Conservation (phyloP, 1,140 invertebrate species). For the Akabosia matsudoensis region DNA sequence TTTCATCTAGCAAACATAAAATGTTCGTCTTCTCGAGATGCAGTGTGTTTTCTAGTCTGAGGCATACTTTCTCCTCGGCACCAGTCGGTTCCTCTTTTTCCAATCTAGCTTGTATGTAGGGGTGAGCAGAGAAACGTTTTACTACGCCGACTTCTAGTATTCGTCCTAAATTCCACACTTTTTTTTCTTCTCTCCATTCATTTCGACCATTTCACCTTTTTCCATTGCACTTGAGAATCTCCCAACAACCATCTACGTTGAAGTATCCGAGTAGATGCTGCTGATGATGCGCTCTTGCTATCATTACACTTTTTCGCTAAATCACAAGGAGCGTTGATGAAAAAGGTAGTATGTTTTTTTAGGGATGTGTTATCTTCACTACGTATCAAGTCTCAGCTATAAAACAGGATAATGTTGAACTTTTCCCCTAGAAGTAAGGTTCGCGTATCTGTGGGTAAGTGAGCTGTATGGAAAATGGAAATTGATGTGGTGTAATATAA, state of each 20-base stretch:
- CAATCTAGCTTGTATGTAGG: background rate
- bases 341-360: too few relatives aligned
- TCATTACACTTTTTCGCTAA: too few relatives aligned
- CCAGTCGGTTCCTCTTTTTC: background rate
- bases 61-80: constrained; percentile 5
- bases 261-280: background rate
- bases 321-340: too few relatives aligned
- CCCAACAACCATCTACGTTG: background rate
- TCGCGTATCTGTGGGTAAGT: background rate
- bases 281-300: background rate
- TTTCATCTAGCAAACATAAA: too few relatives aligned
- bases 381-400: too few relatives aligned
- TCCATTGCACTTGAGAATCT: background rate
- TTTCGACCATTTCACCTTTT: background rate
- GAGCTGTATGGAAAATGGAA: background rate
- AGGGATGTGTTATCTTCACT: too few relatives aligned
- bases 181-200: constrained; percentile 9
- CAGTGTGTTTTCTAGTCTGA: too few relatives aligned
- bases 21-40: too few relatives aligned
- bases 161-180: background rate
- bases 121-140: too few relatives aligned
- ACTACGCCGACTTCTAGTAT: too few relatives aligned
- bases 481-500: background rate
- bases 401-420: background rate
- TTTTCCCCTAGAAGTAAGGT: background rate